Base-by-base conservation (phyloP, 1,140 invertebrate species). In the Diachasma alloeum region DNA sequence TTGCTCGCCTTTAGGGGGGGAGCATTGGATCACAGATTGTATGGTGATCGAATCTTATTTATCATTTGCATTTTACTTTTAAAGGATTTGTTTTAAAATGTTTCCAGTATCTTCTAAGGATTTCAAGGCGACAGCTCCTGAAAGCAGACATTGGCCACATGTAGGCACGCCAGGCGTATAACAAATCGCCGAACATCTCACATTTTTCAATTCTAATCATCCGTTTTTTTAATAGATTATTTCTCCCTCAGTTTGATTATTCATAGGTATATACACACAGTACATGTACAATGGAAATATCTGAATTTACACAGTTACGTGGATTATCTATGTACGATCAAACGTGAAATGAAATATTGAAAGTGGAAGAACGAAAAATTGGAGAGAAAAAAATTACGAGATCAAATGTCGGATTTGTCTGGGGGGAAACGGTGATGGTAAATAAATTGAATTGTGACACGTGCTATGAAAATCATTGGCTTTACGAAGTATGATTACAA, bases 61-160 rank as follows among this genome's bases (percentile, higher is more conserved):
- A 31, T 31, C 83, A 81, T 70, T 78, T 78, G n/a, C 6, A 22
- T 68, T 53, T 77, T 31, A 46, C 9, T 53, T n/a, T 75, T 69
- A 15, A 26, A 15, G 8, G 24, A 46, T 69, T 75, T 71, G 59
- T 77, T 67, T 66, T 59, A 67, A 68, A 77, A 73, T 76, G 76
- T 53, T 80, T 72, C 78, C 59, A 39, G 79, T 84, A 79, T 85
- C 84, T 79, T 83, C 83, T 86, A 89, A 89, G 85, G 82, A 87
- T 88, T 90, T 90, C 88, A 89, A 88, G 89, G 89, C 82, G 89
- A 90, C 87, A 89, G 88, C 87, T 90, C 89, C 89, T 90, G 89
- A 89, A 90, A 90, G 80, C 87, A 90, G 87, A 90, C 83, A 83
- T 82, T 83, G 83, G 83, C 82, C 86, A 84, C 31, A 37, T 87